Conservation (phyloP, 2,113 vertebrate genomes). For the Emydocephalus ijimae region DNA sequence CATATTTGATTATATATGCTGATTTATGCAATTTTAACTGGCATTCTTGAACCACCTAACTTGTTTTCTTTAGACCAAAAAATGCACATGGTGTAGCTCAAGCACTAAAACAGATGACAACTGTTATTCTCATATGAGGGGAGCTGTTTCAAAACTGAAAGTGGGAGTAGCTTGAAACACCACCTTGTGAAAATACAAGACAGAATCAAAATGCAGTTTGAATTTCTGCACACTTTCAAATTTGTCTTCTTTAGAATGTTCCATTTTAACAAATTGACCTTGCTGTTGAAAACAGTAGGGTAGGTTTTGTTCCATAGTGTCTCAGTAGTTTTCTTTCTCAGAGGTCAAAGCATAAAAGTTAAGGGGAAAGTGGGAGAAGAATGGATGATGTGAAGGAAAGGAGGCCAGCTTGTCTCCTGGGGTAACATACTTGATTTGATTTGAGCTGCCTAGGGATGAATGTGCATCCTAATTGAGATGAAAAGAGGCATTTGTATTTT, state of each 20-base stretch:
- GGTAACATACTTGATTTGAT: not conserved
- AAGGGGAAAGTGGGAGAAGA: not conserved
- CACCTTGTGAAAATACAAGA: not conserved
- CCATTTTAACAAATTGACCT: not conserved
- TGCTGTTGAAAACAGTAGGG: not conserved
- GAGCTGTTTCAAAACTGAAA: not conserved
- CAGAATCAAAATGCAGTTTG: not conserved
- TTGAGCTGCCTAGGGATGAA: not conserved
- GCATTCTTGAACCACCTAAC: not conserved
- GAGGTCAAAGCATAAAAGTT: not conserved
- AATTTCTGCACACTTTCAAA: not conserved
- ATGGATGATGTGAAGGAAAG: not conserved
- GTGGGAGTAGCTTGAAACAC: not conserved
- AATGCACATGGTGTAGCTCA: not conserved
- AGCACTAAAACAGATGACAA: not conserved
- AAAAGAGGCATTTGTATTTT: constrained; percentile 8
- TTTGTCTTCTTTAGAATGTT: not conserved
- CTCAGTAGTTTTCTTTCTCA: not conserved
- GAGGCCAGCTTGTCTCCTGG: constrained; percentile 1
- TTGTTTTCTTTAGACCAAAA: not conserved
- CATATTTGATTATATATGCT: not conserved
- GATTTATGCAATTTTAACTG: not conserved
- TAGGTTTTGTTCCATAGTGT: not conserved
- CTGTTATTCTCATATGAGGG: not conserved
- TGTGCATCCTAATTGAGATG: not conserved